Base-by-base conservation (phyloP, 2,888 invertebrate genomes). In the Siphlonurus alternatus region DNA sequence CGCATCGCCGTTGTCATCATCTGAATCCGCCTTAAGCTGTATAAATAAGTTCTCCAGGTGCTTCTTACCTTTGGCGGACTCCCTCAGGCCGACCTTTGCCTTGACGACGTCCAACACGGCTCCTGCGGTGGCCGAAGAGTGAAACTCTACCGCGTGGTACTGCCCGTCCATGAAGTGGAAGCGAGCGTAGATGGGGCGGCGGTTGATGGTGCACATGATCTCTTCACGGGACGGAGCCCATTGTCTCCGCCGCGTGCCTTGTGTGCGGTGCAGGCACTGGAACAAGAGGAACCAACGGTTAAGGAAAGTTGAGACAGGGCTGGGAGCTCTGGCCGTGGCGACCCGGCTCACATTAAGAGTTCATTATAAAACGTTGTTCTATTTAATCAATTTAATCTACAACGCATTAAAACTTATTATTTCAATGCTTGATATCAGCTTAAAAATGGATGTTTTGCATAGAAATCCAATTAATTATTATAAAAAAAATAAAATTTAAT, bases 141-240 rank as follows among this genome's bases (percentile, higher is more conserved):
- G 93, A 77, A 96, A 96, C 76, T 95, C 95, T 0, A 96, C 86
- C 0, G 93, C 91, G 75, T 95, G 91, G 74, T 93, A 94, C 73
- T 94, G 93, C 1, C 94, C 94, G 74, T 95, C 95, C 83, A 95
- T 87, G 71, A 96, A 86, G 74, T 93, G 84, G 72, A 96, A 92
- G 61, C 93, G 83, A 2, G 93, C 91, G 74, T 94, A 93, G 69
- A 95, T 88, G 1, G 92, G 92, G 61, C 94, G 80, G 61, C 95
- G 82, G 71, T 93, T 93, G 56, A 92, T 91, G 3, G 95, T 93
- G 73, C 93, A 95, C 70, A 93, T 81, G 66, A 96, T 89, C 77
- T 96, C 96, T 73, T 93, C 93, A 63, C 88, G 83, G 1, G 93
- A 93, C 1, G 95, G 95, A 2, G 95, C 90, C 82, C 89, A 89